Conservation (phyloP, 2,888 invertebrate species). For the Ptychoptera albimana region DNA sequence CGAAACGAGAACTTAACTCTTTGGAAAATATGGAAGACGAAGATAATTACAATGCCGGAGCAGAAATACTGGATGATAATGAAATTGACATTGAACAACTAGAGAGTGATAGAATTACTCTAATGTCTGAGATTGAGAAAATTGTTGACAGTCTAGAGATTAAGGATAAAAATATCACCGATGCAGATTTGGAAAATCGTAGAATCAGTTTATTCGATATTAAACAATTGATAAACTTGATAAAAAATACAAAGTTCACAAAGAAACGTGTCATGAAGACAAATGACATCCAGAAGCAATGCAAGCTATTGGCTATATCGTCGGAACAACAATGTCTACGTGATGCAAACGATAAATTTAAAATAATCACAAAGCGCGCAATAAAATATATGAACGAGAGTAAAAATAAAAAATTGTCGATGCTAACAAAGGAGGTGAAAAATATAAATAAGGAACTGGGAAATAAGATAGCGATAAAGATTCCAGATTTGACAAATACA, state of each 20-base stretch:
- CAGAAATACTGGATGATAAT: neutral
- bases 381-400: neutral
- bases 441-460: neutral
- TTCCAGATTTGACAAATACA: neutral
- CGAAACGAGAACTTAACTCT: neutral
- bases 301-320: slow-evolving; percentile 2
- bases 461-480: neutral
- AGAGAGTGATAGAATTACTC: neutral
- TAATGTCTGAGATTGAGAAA: slow-evolving; percentile 3
- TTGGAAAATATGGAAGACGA: neutral
- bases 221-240: neutral
- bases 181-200: neutral
- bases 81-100: neutral
- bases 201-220: neutral
- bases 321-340: slow-evolving; percentile 4
- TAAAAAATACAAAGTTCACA: neutral
- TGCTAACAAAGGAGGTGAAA: neutral
- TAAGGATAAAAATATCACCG: neutral
- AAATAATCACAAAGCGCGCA: neutral
- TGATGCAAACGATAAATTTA: neutral
- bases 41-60: neutral
- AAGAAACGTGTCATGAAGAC: neutral
- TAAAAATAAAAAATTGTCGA: neutral
- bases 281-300: neutral
- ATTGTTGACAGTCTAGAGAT: slow-evolving; percentile 5